Conservation (phyloP, 2,888 invertebrate genomes). For the Pediacus dermestoides region DNA sequence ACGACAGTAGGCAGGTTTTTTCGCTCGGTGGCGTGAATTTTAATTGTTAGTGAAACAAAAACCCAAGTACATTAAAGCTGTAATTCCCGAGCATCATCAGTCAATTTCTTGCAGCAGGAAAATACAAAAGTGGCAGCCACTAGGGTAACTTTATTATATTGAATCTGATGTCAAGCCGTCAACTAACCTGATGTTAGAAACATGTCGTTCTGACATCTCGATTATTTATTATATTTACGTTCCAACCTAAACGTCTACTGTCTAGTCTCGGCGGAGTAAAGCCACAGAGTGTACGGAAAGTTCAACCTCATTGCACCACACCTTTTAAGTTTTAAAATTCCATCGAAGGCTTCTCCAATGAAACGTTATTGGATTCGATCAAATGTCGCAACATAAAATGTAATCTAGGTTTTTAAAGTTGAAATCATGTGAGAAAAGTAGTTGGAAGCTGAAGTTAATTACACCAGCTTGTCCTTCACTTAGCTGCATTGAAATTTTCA, state of each 20-base stretch:
- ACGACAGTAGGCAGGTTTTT: too few species aligned
- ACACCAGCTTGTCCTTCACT: neutral
- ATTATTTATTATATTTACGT: constrained; percentile 6
- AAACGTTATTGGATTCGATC: neutral
- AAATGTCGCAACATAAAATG: neutral
- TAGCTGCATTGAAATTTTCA: neutral
- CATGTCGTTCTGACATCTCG: neutral
- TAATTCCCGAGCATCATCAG: too few species aligned
- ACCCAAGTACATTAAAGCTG: too few species aligned
- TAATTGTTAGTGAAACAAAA: too few species aligned
- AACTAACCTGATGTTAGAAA: neutral
- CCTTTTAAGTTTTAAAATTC: neutral
- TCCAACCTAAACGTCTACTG: neutral
- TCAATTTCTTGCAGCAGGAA: too few species aligned
- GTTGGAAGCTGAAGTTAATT: constrained; percentile 1
- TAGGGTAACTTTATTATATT: constrained; percentile 2
- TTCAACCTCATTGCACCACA: neutral
- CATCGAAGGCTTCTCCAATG: neutral
- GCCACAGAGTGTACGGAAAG: too few species aligned
- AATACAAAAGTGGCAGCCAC: too few species aligned
- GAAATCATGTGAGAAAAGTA: constrained; percentile 1
- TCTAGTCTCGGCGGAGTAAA: too few species aligned
- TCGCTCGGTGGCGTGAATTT: too few species aligned
- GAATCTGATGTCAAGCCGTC: constrained; percentile 3
- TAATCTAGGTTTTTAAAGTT: neutral